Percentiles rank a stretch among this genome's conserved stretches.
Evolutionary conservation across 2,113 vertebrate species (phyloP).

Genomic region (Triplophysa dalaica): DNA sequence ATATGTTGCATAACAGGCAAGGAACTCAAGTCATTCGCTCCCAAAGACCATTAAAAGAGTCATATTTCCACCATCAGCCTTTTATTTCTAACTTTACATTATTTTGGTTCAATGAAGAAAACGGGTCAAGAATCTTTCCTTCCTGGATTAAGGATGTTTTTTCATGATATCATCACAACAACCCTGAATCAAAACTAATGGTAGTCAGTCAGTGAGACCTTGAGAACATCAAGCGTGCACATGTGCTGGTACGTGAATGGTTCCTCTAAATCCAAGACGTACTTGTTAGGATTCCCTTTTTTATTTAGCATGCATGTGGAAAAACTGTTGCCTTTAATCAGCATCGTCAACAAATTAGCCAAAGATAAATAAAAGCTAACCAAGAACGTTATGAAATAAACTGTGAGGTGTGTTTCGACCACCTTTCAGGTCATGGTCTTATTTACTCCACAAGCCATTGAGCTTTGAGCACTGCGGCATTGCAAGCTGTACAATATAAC

Average conservation of each 20-base stretch:
- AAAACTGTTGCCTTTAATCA: constrained; percentile 50
- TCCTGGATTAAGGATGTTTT: constrained; percentile 10
- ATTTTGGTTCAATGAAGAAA: constrained; percentile 29
- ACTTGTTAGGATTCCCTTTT: constrained; percentile 22
- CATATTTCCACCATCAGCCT: constrained; percentile 18
- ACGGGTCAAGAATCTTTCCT: constrained; percentile 26
- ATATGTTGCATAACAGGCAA: constrained; percentile 38
- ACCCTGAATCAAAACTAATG: background rate
- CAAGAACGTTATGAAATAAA: constrained; percentile 41
- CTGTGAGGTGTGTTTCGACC: constrained; percentile 29
- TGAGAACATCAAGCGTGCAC: constrained; percentile 24
- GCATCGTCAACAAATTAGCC: constrained; percentile 53
- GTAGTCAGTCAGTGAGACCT: background rate
- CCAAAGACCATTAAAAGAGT: constrained; percentile 38
- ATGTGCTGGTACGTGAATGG: constrained; percentile 23
- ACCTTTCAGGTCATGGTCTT: constrained; percentile 6
- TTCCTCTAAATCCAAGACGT: constrained; percentile 22
- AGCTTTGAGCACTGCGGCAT: constrained; percentile 38
- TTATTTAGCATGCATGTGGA: constrained; percentile 26
- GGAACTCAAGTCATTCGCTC: constrained; percentile 42
- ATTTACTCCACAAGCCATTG: constrained; percentile 33
- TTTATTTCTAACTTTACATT: constrained; percentile 39
- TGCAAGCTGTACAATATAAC: constrained; percentile 49
- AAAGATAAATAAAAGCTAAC: constrained; percentile 50
- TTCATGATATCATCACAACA: constrained; percentile 14